Percentiles rank a stretch among this genome's conserved stretches.
Evolutionary conservation across 2,888 invertebrate genomes (phyloP).

Genomic region (Catotricha subobsoleta): DNA sequence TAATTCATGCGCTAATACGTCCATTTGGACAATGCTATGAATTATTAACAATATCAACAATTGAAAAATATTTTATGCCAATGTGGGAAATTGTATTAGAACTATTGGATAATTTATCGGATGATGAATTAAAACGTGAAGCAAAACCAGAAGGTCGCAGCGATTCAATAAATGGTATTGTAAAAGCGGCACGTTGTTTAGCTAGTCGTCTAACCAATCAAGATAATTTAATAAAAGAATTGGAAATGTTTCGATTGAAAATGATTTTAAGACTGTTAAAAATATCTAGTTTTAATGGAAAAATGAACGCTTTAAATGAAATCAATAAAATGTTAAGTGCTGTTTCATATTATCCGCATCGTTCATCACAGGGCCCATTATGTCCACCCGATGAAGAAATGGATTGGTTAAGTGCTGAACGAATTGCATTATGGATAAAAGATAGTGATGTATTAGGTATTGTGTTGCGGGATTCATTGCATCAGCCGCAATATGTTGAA

Average conservation of each 20-base stretch:
- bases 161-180: conserved; percentile 86
- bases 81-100: conserved; percentile 83
- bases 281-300: conserved; percentile 95
- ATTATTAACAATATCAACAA: conserved; percentile 71
- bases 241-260: conserved; percentile 89
- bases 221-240: conserved; percentile 50
- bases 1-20: conserved; percentile 64
- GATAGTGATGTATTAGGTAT: conserved; percentile 91
- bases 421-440: conserved; percentile 93
- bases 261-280: conserved; percentile 86
- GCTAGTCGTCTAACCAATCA: conserved; percentile 69
- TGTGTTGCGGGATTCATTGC: conserved; percentile 84
- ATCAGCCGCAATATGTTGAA: conserved; percentile 96
- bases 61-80: conserved; percentile 83
- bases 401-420: conserved; percentile 83
- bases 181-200: conserved; percentile 79
- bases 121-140: conserved; percentile 89
- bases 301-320: conserved; percentile 97
- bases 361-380: conserved; percentile 40
- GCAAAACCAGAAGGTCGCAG: conserved; percentile 88
- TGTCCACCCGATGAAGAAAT: conserved; percentile 58
- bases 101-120: conserved; percentile 78
- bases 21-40: conserved; percentile 89
- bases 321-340: conserved; percentile 90
- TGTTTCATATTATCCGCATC: conserved; percentile 74